phyloP scores from a whole-genome alignment of 2,113 vertebrate species.

The Albula glossodonta region DNA sequence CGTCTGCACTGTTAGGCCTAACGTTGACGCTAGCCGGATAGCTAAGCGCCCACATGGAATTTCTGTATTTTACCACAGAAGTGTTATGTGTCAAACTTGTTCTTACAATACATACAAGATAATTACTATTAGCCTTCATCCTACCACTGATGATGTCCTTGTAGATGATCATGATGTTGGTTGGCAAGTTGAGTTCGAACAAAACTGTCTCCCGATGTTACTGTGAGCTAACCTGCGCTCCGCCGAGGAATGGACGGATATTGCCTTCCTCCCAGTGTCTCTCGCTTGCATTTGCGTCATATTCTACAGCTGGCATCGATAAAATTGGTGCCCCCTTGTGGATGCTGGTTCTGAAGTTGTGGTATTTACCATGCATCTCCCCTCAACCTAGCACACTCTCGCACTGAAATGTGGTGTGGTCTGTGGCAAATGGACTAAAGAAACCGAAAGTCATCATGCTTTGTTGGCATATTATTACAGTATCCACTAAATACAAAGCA shows the following conservation, averaged over 20 bases:
- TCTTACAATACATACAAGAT: neutral
- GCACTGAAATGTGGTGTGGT: too few relatives aligned
- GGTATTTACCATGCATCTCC: too few relatives aligned
- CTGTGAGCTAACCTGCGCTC: neutral
- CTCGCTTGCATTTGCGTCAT: slow-evolving; percentile 38
- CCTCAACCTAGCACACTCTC: too few relatives aligned
- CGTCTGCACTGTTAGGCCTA: neutral
- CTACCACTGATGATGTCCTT: slow-evolving; percentile 75
- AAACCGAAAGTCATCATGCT: too few relatives aligned
- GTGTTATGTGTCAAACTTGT: neutral
- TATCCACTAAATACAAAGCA: too few relatives aligned
- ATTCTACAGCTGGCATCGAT: neutral
- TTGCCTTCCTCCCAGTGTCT: slow-evolving; percentile 27
- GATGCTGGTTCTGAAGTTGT: neutral
- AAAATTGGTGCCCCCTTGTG: slow-evolving; percentile 11
- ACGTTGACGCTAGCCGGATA: neutral
- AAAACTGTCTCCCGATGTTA: slow-evolving; percentile 15
- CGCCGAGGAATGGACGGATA: slow-evolving; percentile 37
- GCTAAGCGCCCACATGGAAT: neutral
- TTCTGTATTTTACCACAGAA: neutral
- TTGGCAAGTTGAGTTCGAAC: slow-evolving; percentile 26
- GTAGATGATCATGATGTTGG: slow-evolving; percentile 80
- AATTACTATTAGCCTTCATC: neutral
- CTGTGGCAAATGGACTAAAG: too few relatives aligned
- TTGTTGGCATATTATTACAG: too few relatives aligned